Conservation (phyloP, 1,140 invertebrate species). For the Neodiprion fabricii region DNA sequence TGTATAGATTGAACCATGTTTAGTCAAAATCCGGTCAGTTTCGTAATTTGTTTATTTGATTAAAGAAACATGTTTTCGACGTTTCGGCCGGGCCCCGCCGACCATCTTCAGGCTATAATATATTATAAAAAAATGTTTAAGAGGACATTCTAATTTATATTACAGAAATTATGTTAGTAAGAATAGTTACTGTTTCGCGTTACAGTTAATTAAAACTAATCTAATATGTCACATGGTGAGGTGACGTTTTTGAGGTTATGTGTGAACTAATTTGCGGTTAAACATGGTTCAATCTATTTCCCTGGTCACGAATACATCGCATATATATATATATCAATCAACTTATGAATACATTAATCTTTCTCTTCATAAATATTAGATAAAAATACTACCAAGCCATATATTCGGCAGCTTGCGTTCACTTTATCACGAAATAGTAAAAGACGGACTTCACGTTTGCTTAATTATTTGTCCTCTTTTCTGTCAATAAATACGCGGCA, state of each 20-base stretch:
- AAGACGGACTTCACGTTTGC: neutral
- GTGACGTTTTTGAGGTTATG: conserved; percentile 9
- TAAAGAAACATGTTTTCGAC: too few species aligned
- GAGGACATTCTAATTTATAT: conserved; percentile 39
- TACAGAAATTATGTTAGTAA: conserved; percentile 16
- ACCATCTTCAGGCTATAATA: conserved; percentile 35
- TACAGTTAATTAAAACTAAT: conserved; percentile 36
- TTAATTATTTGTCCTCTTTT: conserved; percentile 18
- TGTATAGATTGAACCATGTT: conserved; percentile 18
- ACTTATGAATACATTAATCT: too few species aligned
- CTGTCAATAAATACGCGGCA: conserved; percentile 15
- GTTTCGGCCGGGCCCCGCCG: too few species aligned
- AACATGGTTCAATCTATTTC: too few species aligned
- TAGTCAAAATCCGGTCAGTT: too few species aligned
- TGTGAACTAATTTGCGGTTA: too few species aligned
- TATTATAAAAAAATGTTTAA: conserved; percentile 42
- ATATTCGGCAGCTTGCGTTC: conserved; percentile 32
- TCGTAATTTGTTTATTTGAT: too few species aligned
- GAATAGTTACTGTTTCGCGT: conserved; percentile 33
- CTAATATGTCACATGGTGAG: conserved; percentile 22
- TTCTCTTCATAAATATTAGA: too few species aligned
- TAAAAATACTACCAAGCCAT: neutral
- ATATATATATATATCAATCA: conserved; percentile 30
- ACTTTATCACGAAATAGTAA: conserved; percentile 29
- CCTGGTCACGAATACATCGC: too few species aligned